Base-by-base conservation (phyloP, 2,113 vertebrate species). In the Menura novaehollandiae region DNA sequence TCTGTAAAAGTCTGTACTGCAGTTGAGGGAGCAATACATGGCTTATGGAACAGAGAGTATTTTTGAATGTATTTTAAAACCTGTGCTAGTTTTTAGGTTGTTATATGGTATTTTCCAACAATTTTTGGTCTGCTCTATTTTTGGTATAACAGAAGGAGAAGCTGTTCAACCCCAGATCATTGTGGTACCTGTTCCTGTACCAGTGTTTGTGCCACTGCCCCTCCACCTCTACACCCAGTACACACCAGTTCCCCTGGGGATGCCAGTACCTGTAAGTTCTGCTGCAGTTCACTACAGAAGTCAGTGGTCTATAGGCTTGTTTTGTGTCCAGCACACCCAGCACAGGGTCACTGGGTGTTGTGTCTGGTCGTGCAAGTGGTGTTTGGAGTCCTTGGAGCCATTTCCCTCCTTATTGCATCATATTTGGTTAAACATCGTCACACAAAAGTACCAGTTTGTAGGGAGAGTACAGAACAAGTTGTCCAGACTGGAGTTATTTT, bases 171-270 rank as follows among this genome's bases (percentile, higher is more conserved):
- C 99, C 24, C 96, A 98, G 59, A 75, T 99, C 60, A 43, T 99
- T 81, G 97, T 99, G 67, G 92, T 99, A 52, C 99, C 99, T 30
- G 95, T 99, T 89, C 99, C 99, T 27, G 99, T 99, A 37, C 99
- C 99, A 12, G 98, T 99, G 71, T 99, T 98, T 91, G 92, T 99
- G 85, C 99, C 99, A 59, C 97, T 99, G 33, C 99, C 99, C 63
- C 98, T 99, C 98, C 98, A 98, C 96, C 98, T 99, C 97, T 99
- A 99, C 98, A 99, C 98, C 63, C 99, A 99, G 95, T 99, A 98
- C 92, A 97, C 98, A 9, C 99, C 99, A 41, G 97, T 98, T 83
- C 98, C 98, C 3, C 91, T 99, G 64, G 98, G 98, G 55, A 93
- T 99, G 95, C 99, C 99, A 15, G 46, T 99, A 73, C 99, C 99